phyloP scores from a whole-genome alignment of 2,888 invertebrate species.

The Drosophila recens region DNA sequence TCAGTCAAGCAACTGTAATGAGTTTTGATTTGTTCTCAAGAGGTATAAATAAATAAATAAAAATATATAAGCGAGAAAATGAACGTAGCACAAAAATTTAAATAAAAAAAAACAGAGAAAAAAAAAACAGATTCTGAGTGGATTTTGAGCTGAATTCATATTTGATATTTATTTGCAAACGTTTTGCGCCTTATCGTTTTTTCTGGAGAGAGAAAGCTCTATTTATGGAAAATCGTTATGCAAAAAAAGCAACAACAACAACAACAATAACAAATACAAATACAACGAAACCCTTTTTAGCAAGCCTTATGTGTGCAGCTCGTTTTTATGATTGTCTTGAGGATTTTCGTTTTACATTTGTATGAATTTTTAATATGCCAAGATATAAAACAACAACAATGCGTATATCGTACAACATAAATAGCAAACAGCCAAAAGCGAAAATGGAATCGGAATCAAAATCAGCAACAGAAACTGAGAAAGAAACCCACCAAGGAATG shows the following conservation, averaged over 20 bases:
- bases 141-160: slow-evolving; percentile 58
- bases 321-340: slow-evolving; percentile 78
- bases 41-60: slow-evolving; percentile 44
- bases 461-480: slow-evolving; percentile 43
- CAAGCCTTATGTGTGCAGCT: slow-evolving; percentile 7
- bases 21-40: slow-evolving; percentile 60
- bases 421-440: slow-evolving; percentile 78
- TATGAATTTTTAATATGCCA: slow-evolving; percentile 78
- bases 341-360: slow-evolving; percentile 80
- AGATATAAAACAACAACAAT: slow-evolving; percentile 49
- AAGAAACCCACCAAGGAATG: slow-evolving; percentile 20
- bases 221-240: slow-evolving; percentile 40
- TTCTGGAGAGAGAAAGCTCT: slow-evolving; percentile 20
- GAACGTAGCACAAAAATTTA: slow-evolving; percentile 17
- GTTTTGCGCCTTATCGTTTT: slow-evolving; percentile 44
- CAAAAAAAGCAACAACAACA: slow-evolving; percentile 3
- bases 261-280: not conserved
- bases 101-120: slow-evolving; percentile 4
- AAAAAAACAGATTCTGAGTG: slow-evolving; percentile 22
- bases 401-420: slow-evolving; percentile 46
- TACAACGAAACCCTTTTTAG: slow-evolving; percentile 45
- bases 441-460: slow-evolving; percentile 67
- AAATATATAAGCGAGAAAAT: slow-evolving; percentile 19
- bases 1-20: slow-evolving; percentile 42
- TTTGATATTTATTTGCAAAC: slow-evolving; percentile 75